These are phyloP conservation scores for Parasteatoda lunata DNA, from an alignment of 2,888 invertebrate species.

Conservation along the genomic window DNA sequence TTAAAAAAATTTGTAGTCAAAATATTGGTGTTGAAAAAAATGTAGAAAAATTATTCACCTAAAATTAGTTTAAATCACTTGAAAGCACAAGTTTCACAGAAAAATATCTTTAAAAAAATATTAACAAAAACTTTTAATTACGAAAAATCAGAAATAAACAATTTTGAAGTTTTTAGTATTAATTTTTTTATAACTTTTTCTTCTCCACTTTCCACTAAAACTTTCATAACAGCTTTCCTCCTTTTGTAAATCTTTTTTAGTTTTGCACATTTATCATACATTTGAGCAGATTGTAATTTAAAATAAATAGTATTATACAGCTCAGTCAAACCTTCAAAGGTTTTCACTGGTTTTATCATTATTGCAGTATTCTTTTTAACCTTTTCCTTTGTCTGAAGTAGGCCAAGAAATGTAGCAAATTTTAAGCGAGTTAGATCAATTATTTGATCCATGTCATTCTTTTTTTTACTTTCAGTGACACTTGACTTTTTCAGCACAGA, in stretches of 20 bases:
- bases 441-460: background rate
- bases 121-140: background rate
- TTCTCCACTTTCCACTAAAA: conserved; percentile 13
- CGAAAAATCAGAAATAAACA: conserved; percentile 19
- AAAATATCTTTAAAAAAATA: background rate
- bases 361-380: background rate
- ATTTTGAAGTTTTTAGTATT: conserved; percentile 34
- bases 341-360: conserved; percentile 10
- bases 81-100: no score
- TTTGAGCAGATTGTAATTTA: background rate
- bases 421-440: background rate
- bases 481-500: background rate
- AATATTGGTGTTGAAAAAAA: no score
- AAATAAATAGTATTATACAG: conserved; percentile 25
- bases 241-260: conserved; percentile 27
- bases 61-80: no score
- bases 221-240: conserved; percentile 22
- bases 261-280: conserved; percentile 9
- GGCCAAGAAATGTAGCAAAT: conserved; percentile 8
- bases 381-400: background rate
- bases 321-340: background rate
- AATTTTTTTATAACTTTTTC: conserved; percentile 3
- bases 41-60: no score
- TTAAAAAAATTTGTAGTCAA: no score
- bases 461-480: background rate